These are phyloP conservation scores for Muraenolepis orangiensis DNA, from an alignment of 2,797 vertebrate species.

Conservation along the genomic window DNA sequence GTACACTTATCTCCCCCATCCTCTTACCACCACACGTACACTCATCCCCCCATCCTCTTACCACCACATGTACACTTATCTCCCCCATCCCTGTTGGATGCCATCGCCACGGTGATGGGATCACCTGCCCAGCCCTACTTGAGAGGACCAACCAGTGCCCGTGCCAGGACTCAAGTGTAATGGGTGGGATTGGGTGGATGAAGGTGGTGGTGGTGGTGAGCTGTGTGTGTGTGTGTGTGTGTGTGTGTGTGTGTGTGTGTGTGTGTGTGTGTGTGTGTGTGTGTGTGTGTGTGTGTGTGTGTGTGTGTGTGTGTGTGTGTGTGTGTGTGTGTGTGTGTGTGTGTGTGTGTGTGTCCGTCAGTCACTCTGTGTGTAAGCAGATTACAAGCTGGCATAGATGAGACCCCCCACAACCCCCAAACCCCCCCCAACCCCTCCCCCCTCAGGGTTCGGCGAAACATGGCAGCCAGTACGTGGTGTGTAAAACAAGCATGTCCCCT, in stretches of 20 bases:
- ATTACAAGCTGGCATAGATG: conserved; percentile 64
- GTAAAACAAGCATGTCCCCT: conserved; percentile 70
- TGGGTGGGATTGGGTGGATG: conserved; percentile 56
- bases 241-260: conserved; percentile 30
- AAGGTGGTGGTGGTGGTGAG: not conserved
- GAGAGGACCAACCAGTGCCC: conserved; percentile 28
- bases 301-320: not conserved
- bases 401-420: not conserved
- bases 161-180: conserved; percentile 61
- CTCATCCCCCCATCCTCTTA: too few species aligned
- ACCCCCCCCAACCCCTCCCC: conserved; percentile 44
- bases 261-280: conserved; percentile 29
- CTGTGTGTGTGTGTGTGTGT: not conserved
- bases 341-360: conserved; percentile 38
- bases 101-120: not conserved
- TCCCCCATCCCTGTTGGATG: too few species aligned
- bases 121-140: not conserved
- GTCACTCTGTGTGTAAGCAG: conserved; percentile 65
- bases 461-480: conserved; percentile 63
- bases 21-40: too few species aligned
- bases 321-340: conserved; percentile 30
- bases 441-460: conserved; percentile 58
- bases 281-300: conserved; percentile 29
- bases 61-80: too few species aligned
- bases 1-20: not conserved